Base-by-base conservation (phyloP, 2,113 vertebrate genomes). In the Myiopsitta monachus region DNA sequence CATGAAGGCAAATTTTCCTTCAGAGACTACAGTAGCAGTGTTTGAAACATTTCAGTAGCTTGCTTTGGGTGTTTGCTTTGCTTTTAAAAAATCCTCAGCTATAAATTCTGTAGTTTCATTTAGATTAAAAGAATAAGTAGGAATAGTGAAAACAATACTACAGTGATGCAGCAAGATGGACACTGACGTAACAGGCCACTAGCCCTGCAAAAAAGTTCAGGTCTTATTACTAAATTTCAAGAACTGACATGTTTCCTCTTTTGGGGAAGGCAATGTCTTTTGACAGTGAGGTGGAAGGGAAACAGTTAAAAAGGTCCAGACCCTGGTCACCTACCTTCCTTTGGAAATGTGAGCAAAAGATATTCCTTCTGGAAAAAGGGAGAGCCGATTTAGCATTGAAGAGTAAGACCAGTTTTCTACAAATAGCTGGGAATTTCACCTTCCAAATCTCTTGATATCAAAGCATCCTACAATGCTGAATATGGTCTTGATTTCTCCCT, bases 201-300 rank as follows among this genome's bases (percentile, higher is more conserved):
- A 43, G 26, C 81, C 77, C 43, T 78, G 28, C 2, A 67, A 73
- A 67, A 74, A 62, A 5, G 4, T 31, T 69, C 27, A 39, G 6
- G 3, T 66, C 14, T 70, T 30, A 18, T 31, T 63, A n/a, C 8
- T 51, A 57, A 57, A 21, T 63, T 63, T n/a, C 15, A 74, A n/a
- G 30, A 76, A 55, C 5, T 3, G 4, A 3, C 18, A 63, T 8
- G 4, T 18, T 91, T 92, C 73, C 59, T 62, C 5, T 76, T 92
- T 61, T 10, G 10, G 3, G 6, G 6, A 14, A 41, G 1, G 4
- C 14, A 0, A 0, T 5, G 5, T 72, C 15, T 43, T 36, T 61
- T 54, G 23, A 66, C 10, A 3, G 10, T 1, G 0, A 46, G 4
- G 3, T 10, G 26, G 4, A 73, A 85, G 6, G 4, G 12, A 46